Evolutionary conservation across 1,140 invertebrate species (phyloP), one percentile per base, ranked within the genome.

Genomic region (Cataglyphis hispanica): DNA sequence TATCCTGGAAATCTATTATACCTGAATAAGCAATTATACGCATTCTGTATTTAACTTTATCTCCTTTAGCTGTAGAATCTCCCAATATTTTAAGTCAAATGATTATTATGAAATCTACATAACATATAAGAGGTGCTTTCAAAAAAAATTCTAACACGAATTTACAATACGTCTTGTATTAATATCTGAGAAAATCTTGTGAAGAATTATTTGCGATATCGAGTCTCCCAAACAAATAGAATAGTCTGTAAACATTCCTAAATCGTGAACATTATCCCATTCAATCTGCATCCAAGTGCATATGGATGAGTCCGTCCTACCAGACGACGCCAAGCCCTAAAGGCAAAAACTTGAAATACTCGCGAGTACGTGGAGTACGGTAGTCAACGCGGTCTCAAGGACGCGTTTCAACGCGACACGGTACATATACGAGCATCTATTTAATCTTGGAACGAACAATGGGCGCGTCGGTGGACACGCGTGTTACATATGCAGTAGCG

Each of bases 301-400:
- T 69, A 69, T 56, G 46, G 31, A 67, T 37, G 76, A 69, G 31
- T 56, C 77, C 64, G 22, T n/a, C 40, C 43, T 78, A 27, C 19
- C 64, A 67, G 63, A 69, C 75, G 7, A 53, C 37, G 19, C 8
- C n/a, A 77, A 27, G 50, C 22, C 63, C n/a, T 46, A 69, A 40
- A 80, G 34, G 64, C 66, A 80, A 80, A 67, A 69, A 56, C 77
- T 69, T 58, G 64, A 27, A n/a, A n/a, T 27, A 40, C n/a, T 40
- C 2, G 8, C 61, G 5, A 43, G 46, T 50, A 69, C 43, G 31
- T 78, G 43, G 25, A 69, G 77, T 80, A 40, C n/a, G 64, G 46
- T 56, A 80, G 63, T 56, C 43, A 80, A 27, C 13, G 58, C 53
- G 53, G 84, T 77, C 88, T 88, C 88, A 88, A 89, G 87, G 84